Conservation (phyloP, 2,113 vertebrate species). For the Asarcornis scutulata region DNA sequence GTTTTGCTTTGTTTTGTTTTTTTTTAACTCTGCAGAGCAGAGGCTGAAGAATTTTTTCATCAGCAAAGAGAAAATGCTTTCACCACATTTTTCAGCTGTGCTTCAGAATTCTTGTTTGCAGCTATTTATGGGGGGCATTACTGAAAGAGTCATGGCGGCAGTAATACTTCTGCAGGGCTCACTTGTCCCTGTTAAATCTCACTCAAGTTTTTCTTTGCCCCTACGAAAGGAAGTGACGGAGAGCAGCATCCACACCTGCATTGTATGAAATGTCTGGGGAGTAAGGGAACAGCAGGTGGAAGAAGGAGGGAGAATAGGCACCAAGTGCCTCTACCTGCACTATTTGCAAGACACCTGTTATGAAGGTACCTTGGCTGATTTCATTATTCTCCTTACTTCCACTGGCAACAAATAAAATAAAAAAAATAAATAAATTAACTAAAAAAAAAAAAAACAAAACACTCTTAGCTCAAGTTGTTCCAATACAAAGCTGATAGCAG, state of each 20-base stretch:
- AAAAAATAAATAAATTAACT: too few relatives aligned
- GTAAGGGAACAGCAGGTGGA: neutral
- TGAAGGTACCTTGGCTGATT: neutral
- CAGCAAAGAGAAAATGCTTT: neutral
- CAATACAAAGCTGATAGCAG: neutral
- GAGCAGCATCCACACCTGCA: neutral
- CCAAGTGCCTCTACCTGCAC: accelerated
- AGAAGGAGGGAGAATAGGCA: neutral
- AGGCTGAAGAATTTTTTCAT: neutral
- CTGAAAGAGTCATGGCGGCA: neutral
- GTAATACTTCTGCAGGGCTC: neutral
- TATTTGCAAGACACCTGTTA: neutral
- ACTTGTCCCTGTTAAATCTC: neutral
- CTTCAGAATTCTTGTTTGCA: neutral
- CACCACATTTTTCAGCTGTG: neutral
- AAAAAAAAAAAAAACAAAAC: too few relatives aligned
- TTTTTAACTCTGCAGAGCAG: neutral
- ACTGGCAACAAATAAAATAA: neutral
- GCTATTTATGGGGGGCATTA: neutral
- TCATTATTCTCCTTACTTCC: neutral
- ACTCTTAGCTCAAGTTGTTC: neutral
- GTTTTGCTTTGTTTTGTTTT: neutral
- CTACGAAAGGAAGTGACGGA: neutral
- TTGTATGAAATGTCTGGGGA: accelerated
- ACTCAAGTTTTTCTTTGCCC: neutral